These are phyloP conservation scores for Crepidodera aurea DNA, from an alignment of 2,888 invertebrate species.

Conservation along the genomic window DNA sequence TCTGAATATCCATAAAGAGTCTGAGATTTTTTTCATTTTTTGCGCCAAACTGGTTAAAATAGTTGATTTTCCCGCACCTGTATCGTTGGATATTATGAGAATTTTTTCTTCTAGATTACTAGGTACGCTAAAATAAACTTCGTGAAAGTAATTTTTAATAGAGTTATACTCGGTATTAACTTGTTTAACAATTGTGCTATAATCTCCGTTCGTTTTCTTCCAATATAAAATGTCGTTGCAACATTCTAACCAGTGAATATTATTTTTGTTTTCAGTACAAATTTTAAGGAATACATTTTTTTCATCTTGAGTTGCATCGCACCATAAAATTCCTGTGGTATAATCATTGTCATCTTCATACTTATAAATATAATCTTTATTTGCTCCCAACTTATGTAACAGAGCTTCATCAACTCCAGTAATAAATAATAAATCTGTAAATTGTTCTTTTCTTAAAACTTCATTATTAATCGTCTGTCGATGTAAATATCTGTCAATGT, in stretches of 20 bases:
- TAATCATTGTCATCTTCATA: constrained; percentile 1
- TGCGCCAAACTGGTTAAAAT: constrained; percentile 14
- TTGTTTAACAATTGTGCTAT: not conserved
- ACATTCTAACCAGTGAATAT: constrained; percentile 16
- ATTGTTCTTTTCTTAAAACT: constrained; percentile 8
- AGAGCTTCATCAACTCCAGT: not conserved
- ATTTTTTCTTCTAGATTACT: constrained; percentile 17
- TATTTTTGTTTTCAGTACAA: not conserved
- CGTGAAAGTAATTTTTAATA: not conserved
- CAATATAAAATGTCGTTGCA: constrained; percentile 13
- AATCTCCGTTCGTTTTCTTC: constrained; percentile 7
- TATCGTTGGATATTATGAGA: constrained; percentile 20
- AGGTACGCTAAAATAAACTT: constrained; percentile 11
- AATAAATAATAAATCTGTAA: not conserved
- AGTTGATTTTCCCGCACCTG: constrained; percentile 33
- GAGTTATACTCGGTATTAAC: not conserved
- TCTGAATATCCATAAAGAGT: constrained; percentile 25
- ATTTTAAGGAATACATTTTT: not conserved
- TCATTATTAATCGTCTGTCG: constrained; percentile 7
- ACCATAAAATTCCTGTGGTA: not conserved
- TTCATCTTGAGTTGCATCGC: not conserved
- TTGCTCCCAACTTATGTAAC: not conserved
- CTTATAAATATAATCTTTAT: not conserved
- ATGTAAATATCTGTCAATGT: constrained; percentile 19
- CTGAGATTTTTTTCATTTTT: constrained; percentile 11